Evolutionary conservation across 2,888 invertebrate species (phyloP).

Genomic region (Frankliniella fusca): DNA sequence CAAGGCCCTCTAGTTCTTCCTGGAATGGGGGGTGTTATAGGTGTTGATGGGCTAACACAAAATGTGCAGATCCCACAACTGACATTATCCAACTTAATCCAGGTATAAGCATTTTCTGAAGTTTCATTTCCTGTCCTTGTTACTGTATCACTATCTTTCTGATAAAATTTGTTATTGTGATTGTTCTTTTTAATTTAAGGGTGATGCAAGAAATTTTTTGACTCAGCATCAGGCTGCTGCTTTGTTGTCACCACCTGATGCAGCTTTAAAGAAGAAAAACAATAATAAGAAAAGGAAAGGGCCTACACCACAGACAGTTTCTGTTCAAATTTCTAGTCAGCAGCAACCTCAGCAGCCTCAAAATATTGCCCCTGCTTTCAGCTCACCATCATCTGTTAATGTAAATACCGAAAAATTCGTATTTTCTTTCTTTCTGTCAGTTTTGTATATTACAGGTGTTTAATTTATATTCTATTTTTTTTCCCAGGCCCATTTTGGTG

Average conservation of each 20-base stretch:
- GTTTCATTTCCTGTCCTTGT: neutral
- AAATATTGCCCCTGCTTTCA: constrained; percentile 11
- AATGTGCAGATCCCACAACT: constrained; percentile 64
- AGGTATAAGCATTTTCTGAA: neutral
- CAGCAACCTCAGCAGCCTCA: constrained; percentile 2
- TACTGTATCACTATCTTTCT: neutral
- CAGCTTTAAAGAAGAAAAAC: constrained; percentile 2
- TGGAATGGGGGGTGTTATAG: constrained; percentile 64
- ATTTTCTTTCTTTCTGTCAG: neutral
- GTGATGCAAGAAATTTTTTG: constrained; percentile 1
- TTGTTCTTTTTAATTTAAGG: constrained; percentile 45
- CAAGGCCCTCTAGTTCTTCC: constrained; percentile 71
- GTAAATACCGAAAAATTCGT: neutral
- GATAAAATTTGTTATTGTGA: constrained; percentile 46
- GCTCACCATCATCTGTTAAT: neutral
- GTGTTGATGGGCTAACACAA: constrained; percentile 69
- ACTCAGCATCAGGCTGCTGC: neutral
- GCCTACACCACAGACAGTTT: constrained; percentile 59
- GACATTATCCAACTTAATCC: constrained; percentile 50
- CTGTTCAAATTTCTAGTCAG: constrained; percentile 47
- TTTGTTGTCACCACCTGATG: neutral
- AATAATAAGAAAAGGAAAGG: constrained; percentile 69
- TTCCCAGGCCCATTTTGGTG: neutral
- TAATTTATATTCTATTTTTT: neutral
- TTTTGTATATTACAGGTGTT: neutral